Base-by-base conservation (phyloP, 2,888 invertebrate genomes). In the Luperina nickerlii region DNA sequence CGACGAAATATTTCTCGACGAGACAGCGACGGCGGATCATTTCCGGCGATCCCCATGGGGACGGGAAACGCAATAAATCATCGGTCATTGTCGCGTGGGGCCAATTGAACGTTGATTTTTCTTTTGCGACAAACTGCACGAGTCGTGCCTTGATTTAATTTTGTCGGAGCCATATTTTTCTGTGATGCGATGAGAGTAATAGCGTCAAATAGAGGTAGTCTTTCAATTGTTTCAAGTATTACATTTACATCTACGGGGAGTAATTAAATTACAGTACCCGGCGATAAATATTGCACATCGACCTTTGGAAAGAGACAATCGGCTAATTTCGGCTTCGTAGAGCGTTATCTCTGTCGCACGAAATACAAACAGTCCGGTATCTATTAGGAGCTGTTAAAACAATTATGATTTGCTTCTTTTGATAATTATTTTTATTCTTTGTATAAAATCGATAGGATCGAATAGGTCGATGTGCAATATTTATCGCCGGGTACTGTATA, bases 51-150 rank as follows among this genome's bases (percentile, higher is more conserved):
- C 92, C 91, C 91, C 92, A 84, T 89, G 89, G 92, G 92, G 91
- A 90, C 86, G 90, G 93, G 92, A 92, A 92, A 92, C 90, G 92
- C 93, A 91, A 96, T 96, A 96, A 95, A 96, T 96, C 96, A 95
- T 95, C 91, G 92, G 87, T 91, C 92, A 93, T 94, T 95, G 94
- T 94, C 94, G 91, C 92, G 84, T 82, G 91, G 91, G 92, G 90
- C 93, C 95, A 94, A 95, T 95, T 94, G 94, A 93, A 94, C 84
- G 93, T 92, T 93, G 94, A 95, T 94, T 94, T 94, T 94, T 95
- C 92, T 93, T 90, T 78, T 84, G 82, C 74, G 79, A 83, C 83
- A 83, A 85, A 86, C 82, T 85, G 81, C 87, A 82, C 57, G 84
- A 87, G 81, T 85, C 84, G 85, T 74, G 76, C 68, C 60, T 79